Conservation (phyloP, 2,797 vertebrate species). For the Synanceia verrucosa region DNA sequence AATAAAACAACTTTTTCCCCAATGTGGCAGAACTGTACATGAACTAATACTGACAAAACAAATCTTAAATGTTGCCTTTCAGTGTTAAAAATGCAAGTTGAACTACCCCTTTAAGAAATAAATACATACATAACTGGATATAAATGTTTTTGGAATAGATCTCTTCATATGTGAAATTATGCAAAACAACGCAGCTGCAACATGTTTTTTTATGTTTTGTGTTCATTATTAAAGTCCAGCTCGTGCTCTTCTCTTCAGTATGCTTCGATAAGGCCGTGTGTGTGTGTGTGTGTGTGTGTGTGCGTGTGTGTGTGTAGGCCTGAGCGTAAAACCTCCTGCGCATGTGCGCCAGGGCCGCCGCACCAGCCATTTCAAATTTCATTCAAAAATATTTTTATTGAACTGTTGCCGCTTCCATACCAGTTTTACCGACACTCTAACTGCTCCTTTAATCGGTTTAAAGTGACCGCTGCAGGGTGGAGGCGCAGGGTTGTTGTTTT, state of each 20-base stretch:
- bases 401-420: neutral
- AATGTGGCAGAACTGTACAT: neutral
- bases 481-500: slow-evolving; percentile 6
- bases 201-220: slow-evolving; percentile 16
- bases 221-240: slow-evolving; percentile 5
- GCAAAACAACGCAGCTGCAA: slow-evolving; percentile 40
- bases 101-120: neutral
- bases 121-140: slow-evolving; percentile 3
- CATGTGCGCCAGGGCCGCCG: slow-evolving; percentile 41
- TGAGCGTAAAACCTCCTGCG: slow-evolving; percentile 36
- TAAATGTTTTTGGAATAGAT: slow-evolving; percentile 34
- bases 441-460: neutral
- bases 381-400: neutral
- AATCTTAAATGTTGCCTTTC: neutral
- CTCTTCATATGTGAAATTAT: slow-evolving; percentile 56
- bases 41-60: too few species aligned
- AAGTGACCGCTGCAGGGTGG: neutral
- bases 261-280: neutral
- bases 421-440: neutral
- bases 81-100: too few species aligned
- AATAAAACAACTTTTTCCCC: neutral
- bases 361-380: neutral
- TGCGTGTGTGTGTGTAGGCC: slow-evolving; percentile 26
- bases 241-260: slow-evolving; percentile 2
- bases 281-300: slow-evolving; percentile 5